Percentiles rank a stretch among this genome's conserved stretches.
These are phyloP conservation scores for Paracanthobrama guichenoti DNA, from an alignment of 2,113 vertebrate species.

Conservation along the genomic window DNA sequence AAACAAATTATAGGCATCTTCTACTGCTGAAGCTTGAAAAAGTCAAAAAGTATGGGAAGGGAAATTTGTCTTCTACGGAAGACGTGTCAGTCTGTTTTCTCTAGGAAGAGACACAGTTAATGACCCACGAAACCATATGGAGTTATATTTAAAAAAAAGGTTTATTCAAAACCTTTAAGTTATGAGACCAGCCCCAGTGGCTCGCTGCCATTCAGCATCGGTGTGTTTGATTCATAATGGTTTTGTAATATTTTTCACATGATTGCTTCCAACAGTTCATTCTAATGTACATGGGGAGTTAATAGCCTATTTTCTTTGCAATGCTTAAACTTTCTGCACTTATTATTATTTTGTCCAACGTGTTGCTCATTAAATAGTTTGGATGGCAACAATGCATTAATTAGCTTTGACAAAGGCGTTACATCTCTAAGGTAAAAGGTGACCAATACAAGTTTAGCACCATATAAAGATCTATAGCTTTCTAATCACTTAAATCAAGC, in stretches of 20 bases:
- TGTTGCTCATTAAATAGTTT: conserved; percentile 24
- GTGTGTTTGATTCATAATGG: conserved; percentile 9
- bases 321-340: conserved; percentile 18
- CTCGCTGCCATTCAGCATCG: conserved; percentile 32
- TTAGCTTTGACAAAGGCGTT: conserved; percentile 37
- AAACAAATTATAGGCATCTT: background rate
- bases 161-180: conserved; percentile 47
- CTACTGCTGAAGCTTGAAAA: conserved; percentile 8
- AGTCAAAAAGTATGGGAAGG: conserved; percentile 67
- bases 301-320: conserved; percentile 23
- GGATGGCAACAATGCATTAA: conserved; percentile 9
- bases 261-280: conserved; percentile 33
- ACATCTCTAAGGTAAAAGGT: conserved; percentile 15
- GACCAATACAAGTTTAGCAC: background rate
- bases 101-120: conserved; percentile 61
- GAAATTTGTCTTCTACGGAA: background rate
- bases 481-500: background rate
- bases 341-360: conserved; percentile 35
- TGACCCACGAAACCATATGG: conserved; percentile 61
- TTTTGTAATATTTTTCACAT: conserved; percentile 34
- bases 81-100: conserved; percentile 6
- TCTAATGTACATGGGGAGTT: conserved; percentile 18
- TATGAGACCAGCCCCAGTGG: background rate
- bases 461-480: background rate
- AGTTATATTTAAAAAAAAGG: conserved; percentile 44